Evolutionary conservation across 2,888 invertebrate species (phyloP).

Genomic region (Mantis religiosa): DNA sequence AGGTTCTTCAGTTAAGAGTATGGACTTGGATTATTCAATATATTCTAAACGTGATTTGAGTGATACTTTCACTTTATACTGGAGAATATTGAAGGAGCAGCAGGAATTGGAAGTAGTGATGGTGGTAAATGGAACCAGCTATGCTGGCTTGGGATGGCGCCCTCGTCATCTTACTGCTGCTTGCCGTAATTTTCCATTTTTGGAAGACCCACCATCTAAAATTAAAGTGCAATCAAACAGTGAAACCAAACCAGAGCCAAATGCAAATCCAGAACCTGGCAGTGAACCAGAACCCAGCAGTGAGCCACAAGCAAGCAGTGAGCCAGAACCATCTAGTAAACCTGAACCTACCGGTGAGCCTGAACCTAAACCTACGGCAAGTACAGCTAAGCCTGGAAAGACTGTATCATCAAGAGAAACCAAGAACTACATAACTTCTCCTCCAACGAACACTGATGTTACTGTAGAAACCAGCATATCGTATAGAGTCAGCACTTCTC

Average conservation of each 20-base stretch:
- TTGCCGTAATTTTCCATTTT: conserved; percentile 76
- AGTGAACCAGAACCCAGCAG: conserved; percentile 35
- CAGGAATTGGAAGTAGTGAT: conserved; percentile 85
- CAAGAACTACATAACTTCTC: conserved; percentile 42
- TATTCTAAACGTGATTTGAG: conserved; percentile 70
- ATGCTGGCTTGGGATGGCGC: conserved; percentile 89
- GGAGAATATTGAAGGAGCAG: conserved; percentile 76
- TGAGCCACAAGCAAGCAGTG: conserved; percentile 39
- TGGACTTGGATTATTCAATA: conserved; percentile 64
- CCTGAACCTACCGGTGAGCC: conserved; percentile 45
- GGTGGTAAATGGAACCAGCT: conserved; percentile 83
- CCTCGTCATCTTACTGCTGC: conserved; percentile 68
- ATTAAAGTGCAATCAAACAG: conserved; percentile 34
- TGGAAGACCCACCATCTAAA: conserved; percentile 45
- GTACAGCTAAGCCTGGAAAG: conserved; percentile 39
- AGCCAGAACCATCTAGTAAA: conserved; percentile 46
- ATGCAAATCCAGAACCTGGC: conserved; percentile 37
- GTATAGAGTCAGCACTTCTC: conserved; percentile 66
- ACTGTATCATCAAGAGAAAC: conserved; percentile 31
- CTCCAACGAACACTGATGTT: conserved; percentile 51
- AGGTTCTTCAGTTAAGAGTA: conserved; percentile 73
- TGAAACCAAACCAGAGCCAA: conserved; percentile 37
- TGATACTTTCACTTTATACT: conserved; percentile 73
- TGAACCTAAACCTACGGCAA: conserved; percentile 42
- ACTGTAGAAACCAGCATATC: conserved; percentile 77